Base-by-base conservation (phyloP, 2,797 vertebrate species). In the Lepilemur ruficaudatus region DNA sequence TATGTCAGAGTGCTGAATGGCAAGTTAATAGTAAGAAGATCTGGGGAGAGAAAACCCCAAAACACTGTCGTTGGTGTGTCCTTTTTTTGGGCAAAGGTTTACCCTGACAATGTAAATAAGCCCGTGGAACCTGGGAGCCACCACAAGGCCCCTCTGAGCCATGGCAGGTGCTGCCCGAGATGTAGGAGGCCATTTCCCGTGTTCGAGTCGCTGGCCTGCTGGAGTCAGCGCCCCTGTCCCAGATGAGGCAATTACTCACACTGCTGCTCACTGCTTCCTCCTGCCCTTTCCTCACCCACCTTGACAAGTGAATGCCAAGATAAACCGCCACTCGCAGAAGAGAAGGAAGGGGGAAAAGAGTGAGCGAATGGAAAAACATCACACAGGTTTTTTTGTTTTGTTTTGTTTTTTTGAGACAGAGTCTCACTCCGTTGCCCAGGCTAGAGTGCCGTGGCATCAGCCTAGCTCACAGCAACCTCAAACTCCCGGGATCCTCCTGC, bases 221-320 rank as follows among this genome's bases (percentile, higher is more conserved):
- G 75, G 91, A 15, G 75, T 20, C 4, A 0, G 28, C 89, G 96
- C 93, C 93, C 94, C 80, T 73, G n/a, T 23, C 38, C 2, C 55
- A 94, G 93, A 76, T 80, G 79, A 89, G 90, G 96, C 82, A 93
- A 97, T 97, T 41, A 75, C 89, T 97, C 91, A 57, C 90, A 52
- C 79, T 38, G 9, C 46, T 57, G 69, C 70, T 94, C 35, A 12
- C 13, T 23, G n/a, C n/a, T 61, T 63, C 69, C 18, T 25, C 61
- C 93, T 96, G 83, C 84, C 80, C 43, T 87, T 75, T 81, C 48
- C 94, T 95, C 7, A 17, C 70, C 55, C 79, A 55, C 72, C 78
- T 38, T 13, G 70, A 28, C 76, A 41, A 89, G 50, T 7, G 43
- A 91, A 46, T 1, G 70, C 7, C 61, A 12, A 5, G 20, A 23